Percentiles rank a stretch among this genome's conserved stretches.
Evolutionary conservation across 2,113 vertebrate genomes (phyloP).

Genomic region (Corvus cornix): DNA sequence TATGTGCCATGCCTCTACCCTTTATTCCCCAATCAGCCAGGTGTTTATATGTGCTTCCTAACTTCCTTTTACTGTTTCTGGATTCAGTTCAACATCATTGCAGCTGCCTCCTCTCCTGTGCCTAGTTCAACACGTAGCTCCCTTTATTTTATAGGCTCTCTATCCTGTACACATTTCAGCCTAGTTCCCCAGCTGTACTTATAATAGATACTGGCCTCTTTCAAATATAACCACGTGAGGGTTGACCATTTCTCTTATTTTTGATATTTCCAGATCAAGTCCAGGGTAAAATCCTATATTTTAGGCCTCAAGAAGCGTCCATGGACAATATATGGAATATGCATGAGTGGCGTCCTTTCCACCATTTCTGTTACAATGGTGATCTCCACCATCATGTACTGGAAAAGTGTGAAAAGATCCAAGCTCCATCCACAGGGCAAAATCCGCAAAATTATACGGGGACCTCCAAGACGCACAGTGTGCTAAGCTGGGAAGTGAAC

Average conservation of each 20-base stretch:
- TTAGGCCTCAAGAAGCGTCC: slow-evolving; percentile 86
- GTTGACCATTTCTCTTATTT: slow-evolving; percentile 66
- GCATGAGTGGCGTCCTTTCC: slow-evolving; percentile 77
- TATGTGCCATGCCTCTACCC: neutral
- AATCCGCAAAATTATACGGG: slow-evolving; percentile 84
- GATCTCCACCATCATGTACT: slow-evolving; percentile 86
- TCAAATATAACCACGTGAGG: neutral
- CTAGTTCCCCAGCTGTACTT: neutral
- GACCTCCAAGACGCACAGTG: slow-evolving; percentile 68
- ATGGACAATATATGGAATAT: slow-evolving; percentile 86
- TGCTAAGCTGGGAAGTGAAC: slow-evolving; percentile 62
- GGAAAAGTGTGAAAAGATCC: slow-evolving; percentile 86
- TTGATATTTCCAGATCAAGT: slow-evolving; percentile 87
- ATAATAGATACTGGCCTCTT: neutral
- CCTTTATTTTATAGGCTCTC: neutral
- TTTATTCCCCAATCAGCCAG: neutral
- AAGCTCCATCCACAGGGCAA: slow-evolving; percentile 82
- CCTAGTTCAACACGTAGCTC: neutral
- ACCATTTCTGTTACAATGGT: slow-evolving; percentile 83
- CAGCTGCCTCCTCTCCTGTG: neutral
- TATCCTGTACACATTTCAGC: neutral
- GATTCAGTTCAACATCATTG: neutral
- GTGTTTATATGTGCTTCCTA: neutral
- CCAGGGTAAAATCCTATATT: slow-evolving; percentile 85
- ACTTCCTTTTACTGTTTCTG: neutral